phyloP scores from a whole-genome alignment of 2,888 invertebrate species.

The Chelonus formosanus region DNA sequence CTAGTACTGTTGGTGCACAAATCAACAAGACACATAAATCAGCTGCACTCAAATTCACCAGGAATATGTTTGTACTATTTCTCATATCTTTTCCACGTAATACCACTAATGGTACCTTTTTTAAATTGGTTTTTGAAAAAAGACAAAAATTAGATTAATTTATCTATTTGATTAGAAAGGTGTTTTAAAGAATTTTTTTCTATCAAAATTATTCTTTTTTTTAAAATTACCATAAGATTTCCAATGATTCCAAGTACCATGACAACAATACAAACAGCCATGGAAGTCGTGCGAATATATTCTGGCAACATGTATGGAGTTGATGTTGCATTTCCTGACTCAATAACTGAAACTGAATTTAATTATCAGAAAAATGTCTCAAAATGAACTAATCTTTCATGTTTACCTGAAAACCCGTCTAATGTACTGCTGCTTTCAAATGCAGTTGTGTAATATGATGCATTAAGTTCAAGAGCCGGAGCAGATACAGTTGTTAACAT shows the following conservation, averaged over 20 bases:
- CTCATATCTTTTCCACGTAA: conserved; percentile 92
- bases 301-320: conserved; percentile 72
- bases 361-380: too few relatives aligned
- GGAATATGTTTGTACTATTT: conserved; percentile 93
- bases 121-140: background rate
- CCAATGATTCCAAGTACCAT: conserved; percentile 91
- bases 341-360: conserved; percentile 47
- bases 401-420: conserved; percentile 54
- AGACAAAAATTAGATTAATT: too few relatives aligned
- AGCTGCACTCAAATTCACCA: conserved; percentile 92
- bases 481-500: conserved; percentile 57
- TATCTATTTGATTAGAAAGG: background rate
- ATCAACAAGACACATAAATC: conserved; percentile 90
- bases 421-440: conserved; percentile 51
- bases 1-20: conserved; percentile 91
- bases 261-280: conserved; percentile 86
- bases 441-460: conserved; percentile 55
- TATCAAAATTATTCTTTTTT: background rate
- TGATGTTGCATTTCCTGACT: conserved; percentile 53
- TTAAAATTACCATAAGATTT: conserved; percentile 78
- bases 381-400: too few relatives aligned
- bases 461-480: conserved; percentile 52
- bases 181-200: conserved; percentile 5
- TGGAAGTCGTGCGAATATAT: conserved; percentile 88
- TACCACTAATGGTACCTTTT: conserved; percentile 82